Conservation (phyloP, 1,140 invertebrate genomes). For the Hirudo medicinalis region DNA sequence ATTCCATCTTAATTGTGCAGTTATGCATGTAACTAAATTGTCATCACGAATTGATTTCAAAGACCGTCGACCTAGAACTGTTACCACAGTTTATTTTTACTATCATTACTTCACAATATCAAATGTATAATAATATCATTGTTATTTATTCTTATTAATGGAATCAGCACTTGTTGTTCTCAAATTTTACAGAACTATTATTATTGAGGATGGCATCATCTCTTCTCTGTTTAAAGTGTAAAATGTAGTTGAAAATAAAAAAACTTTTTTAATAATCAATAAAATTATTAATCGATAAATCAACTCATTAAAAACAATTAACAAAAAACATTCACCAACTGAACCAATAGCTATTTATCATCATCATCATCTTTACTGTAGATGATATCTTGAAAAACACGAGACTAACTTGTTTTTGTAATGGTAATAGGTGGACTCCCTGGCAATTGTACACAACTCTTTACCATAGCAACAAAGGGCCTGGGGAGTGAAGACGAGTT, state of each 20-base stretch:
- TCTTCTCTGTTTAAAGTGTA: neutral
- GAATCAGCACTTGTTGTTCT: too few relatives aligned
- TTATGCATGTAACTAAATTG: neutral
- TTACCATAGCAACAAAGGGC: conserved; percentile 97
- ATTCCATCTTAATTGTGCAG: neutral
- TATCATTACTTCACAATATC: too few relatives aligned
- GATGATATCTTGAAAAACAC: neutral
- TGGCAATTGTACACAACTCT: conserved; percentile 91
- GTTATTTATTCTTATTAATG: too few relatives aligned
- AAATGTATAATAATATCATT: too few relatives aligned
- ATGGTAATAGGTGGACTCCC: conserved; percentile 94
- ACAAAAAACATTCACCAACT: neutral
- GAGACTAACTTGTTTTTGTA: conserved; percentile 80
- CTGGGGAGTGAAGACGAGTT: conserved; percentile 97
- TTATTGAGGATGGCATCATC: too few relatives aligned
- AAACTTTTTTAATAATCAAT: neutral
- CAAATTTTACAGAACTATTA: too few relatives aligned
- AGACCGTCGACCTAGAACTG: too few relatives aligned
- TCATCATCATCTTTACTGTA: neutral
- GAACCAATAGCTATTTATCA: neutral
- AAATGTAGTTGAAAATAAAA: neutral
- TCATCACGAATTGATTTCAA: too few relatives aligned
- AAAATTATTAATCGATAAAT: neutral
- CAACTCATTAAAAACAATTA: neutral
- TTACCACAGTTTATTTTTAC: too few relatives aligned